Evolutionary conservation across 2,888 invertebrate species (phyloP).

Genomic region (Sarcophaga rosellei): DNA sequence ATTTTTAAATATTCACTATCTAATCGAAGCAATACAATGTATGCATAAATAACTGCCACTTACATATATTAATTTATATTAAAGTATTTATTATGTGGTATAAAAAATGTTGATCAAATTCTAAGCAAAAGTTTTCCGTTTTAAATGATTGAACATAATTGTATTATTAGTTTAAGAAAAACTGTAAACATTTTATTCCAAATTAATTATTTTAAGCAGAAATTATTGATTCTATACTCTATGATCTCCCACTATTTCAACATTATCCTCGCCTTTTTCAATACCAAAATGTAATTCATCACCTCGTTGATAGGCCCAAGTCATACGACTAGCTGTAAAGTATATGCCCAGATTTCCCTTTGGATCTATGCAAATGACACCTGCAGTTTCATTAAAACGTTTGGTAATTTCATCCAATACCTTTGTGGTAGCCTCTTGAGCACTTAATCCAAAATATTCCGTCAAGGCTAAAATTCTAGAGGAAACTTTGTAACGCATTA

Average conservation of each 20-base stretch:
- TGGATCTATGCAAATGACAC: conserved; percentile 87
- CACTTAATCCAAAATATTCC: conserved; percentile 83
- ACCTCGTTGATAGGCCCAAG: conserved; percentile 85
- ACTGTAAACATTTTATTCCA: too few species aligned
- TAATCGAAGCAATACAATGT: too few species aligned
- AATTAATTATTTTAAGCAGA: not conserved
- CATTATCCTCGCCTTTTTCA: conserved; percentile 81
- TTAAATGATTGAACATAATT: too few species aligned
- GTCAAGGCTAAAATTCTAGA: conserved; percentile 87
- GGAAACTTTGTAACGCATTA: conserved; percentile 89
- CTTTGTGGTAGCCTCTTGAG: conserved; percentile 85
- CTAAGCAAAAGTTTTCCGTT: too few species aligned
- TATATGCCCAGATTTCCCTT: conserved; percentile 86
- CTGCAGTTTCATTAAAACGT: conserved; percentile 87
- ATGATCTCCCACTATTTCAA: conserved; percentile 63
- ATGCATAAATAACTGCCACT: too few species aligned
- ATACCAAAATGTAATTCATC: conserved; percentile 84
- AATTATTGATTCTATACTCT: not conserved
- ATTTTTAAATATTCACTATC: too few species aligned
- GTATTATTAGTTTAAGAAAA: too few species aligned
- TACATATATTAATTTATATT: too few species aligned
- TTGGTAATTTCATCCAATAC: conserved; percentile 86
- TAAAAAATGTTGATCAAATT: too few species aligned
- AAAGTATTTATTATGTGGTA: too few species aligned
- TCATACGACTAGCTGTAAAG: conserved; percentile 87